Evolutionary conservation across 2,113 vertebrate genomes (phyloP).

Genomic region (Manacus vitellinus): DNA sequence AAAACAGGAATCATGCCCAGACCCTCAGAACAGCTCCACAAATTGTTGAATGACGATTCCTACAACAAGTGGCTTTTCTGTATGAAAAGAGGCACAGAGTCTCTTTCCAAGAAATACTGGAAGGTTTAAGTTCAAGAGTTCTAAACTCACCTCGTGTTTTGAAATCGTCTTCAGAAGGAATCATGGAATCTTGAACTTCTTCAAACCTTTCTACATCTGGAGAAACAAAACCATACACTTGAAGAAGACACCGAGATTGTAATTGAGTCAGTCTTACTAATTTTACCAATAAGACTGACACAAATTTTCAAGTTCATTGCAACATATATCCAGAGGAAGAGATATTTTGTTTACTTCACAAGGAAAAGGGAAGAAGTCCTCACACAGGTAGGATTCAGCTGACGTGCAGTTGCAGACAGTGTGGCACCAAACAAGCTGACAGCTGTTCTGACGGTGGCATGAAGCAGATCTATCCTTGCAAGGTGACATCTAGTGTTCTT

Average conservation of each 20-base stretch:
- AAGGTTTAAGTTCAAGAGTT: not conserved
- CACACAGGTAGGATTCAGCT: not conserved
- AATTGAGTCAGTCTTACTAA: not conserved
- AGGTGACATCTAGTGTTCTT: not conserved
- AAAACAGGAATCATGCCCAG: not conserved
- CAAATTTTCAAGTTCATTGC: not conserved
- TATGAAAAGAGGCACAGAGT: not conserved
- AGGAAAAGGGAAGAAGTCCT: not conserved
- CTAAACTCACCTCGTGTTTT: conserved; percentile 57
- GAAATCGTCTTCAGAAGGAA: not conserved
- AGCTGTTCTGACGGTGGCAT: not conserved
- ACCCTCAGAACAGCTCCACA: not conserved
- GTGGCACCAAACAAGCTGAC: not conserved
- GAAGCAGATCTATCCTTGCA: not conserved
- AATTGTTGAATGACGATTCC: not conserved
- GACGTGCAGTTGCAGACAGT: not conserved
- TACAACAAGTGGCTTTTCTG: not conserved
- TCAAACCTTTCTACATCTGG: conserved; percentile 14
- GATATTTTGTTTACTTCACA: not conserved
- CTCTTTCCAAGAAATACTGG: not conserved
- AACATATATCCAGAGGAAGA: not conserved
- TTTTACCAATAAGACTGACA: not conserved
- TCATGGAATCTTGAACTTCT: not conserved
- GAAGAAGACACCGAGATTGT: not conserved
- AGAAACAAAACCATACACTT: not conserved